Evolutionary conservation across 2,888 invertebrate genomes (phyloP).

Genomic region (Cryptocephalus primarius): DNA sequence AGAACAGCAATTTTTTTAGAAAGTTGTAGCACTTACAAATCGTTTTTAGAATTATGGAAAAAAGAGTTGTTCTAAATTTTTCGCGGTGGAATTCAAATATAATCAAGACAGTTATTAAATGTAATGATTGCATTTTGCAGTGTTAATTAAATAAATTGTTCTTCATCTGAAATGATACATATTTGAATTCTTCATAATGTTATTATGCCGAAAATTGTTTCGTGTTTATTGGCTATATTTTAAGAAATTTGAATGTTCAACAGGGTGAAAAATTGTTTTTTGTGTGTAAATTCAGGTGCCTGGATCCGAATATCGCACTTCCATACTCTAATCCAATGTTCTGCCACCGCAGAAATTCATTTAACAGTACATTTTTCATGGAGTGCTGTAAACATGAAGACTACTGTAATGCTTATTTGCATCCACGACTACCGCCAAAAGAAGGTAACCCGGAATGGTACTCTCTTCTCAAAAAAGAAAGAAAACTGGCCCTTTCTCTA

Average conservation of each 20-base stretch:
- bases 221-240: constrained; percentile 3
- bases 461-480: constrained; percentile 1
- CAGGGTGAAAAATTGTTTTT: background rate
- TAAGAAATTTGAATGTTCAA: constrained; percentile 22
- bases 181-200: too few species aligned
- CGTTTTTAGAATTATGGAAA: too few species aligned
- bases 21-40: too few species aligned
- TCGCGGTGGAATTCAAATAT: too few species aligned
- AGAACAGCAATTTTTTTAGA: too few species aligned
- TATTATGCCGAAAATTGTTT: background rate
- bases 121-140: background rate
- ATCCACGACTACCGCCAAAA: constrained; percentile 53
- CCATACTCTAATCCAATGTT: constrained; percentile 72
- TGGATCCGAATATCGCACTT: constrained; percentile 60
- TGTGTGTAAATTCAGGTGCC: constrained; percentile 56
- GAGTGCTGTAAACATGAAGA: constrained; percentile 67
- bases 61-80: too few species aligned
- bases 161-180: too few species aligned
- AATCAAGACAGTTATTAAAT: too few species aligned
- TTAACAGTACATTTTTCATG: constrained; percentile 68
- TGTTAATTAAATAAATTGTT: background rate
- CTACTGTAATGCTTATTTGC: constrained; percentile 65
- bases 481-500: background rate
- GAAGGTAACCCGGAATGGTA: constrained; percentile 6
- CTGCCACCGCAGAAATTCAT: constrained; percentile 66